Base-by-base conservation (phyloP, 2,113 vertebrate species). In the Chunga burmeisteri region DNA sequence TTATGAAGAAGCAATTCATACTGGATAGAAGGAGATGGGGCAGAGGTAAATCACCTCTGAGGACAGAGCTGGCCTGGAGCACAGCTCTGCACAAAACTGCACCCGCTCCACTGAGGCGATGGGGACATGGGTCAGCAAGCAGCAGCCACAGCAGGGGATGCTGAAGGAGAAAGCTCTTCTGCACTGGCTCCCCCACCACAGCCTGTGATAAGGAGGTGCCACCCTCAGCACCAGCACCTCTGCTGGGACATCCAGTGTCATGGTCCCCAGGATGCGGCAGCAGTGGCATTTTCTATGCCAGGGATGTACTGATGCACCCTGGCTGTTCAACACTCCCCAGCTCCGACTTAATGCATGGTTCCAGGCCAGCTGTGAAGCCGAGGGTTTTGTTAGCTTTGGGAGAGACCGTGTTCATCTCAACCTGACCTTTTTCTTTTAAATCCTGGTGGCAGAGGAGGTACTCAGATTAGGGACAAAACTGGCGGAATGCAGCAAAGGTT, bases 191-290 rank as follows among this genome's bases (percentile, higher is more conserved):
- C 30, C 25, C 10, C n/a, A 61, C 30, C 12, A 10, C 29, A 30
- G 52, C 22, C 21, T 34, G 40, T 25, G 23, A 42, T 36, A 10
- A 27, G 34, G 30, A 72, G 49, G 6, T 81, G 49, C 9, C 63
- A 63, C 10, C 13, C 40, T 66, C 50, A 50, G 50, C 1, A 2
- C 18, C 55, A 79, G 27, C 40, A 16, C 13, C 55, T 79, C 32
- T 86, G 46, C 49, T 34, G 44, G 29, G 44, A 15, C 67, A 80
- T 36, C 6, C 36, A n/a, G 10, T 56, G 36, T 56, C 21, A 5
- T 4, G 20, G 71, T 42, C 18, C 47, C 53, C 38, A 63, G 63
- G 38, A 55, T 2, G 6, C 0, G 0, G n/a, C 1, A 7, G 42
- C 27, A 27, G 21, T 63, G 61, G 40, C 61, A 40, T 52, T 52